phyloP scores from a whole-genome alignment of 2,113 vertebrate genomes.

The Micromys minutus region DNA sequence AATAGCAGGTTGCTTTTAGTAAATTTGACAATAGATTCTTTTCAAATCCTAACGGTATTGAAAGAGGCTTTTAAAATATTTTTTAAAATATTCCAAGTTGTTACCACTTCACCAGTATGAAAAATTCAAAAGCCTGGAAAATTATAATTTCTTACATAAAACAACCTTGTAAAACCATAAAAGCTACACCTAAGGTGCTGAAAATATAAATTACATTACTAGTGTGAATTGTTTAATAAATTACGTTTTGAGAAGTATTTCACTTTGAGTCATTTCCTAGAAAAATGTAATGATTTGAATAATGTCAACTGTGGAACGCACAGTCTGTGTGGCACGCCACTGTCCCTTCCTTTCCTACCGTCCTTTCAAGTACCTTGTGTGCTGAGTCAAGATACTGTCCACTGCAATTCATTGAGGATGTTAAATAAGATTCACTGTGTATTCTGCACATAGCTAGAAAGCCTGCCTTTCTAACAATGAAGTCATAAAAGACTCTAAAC shows the following conservation, averaged over 20 bases:
- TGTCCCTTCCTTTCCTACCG: not conserved
- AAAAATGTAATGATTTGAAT: constrained; percentile 8
- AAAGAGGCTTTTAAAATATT: not conserved
- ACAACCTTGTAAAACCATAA: constrained; percentile 1
- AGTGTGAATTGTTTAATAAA: constrained; percentile 35
- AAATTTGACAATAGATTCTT: not conserved
- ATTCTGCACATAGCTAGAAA: constrained; percentile 35
- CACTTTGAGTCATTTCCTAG: constrained; percentile 49
- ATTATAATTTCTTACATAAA: constrained; percentile 44
- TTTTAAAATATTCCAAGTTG: constrained; percentile 17
- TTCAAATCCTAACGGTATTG: not conserved
- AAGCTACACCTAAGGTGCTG: not conserved
- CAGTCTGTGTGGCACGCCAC: not conserved
- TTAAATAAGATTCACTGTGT: constrained; percentile 23
- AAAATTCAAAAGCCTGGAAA: not conserved
- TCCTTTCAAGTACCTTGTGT: not conserved
- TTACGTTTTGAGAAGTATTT: constrained; percentile 34
- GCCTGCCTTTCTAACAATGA: not conserved
- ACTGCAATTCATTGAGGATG: not conserved
- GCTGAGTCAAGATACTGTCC: not conserved
- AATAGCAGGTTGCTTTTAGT: constrained; percentile 21
- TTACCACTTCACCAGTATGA: constrained; percentile 2
- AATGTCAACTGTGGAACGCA: constrained; percentile 11
- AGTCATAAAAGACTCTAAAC: not conserved
- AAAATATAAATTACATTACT: constrained; percentile 35